These are phyloP conservation scores for Naja naja DNA, from an alignment of 2,113 vertebrate species.

Conservation along the genomic window DNA sequence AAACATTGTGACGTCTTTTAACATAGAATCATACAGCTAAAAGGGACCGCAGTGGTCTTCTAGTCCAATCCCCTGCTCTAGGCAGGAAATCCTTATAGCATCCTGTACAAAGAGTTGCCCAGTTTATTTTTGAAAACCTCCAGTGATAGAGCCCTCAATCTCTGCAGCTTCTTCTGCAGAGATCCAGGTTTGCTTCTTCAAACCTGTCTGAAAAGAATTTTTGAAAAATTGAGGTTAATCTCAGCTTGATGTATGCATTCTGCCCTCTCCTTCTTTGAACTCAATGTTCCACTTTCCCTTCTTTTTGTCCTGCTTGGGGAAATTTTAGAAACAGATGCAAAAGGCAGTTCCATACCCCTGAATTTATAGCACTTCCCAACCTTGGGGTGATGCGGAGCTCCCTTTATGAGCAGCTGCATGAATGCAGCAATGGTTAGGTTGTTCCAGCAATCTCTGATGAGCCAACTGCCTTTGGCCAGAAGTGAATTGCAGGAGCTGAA, in stretches of 20 bases:
- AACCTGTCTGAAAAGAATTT: not conserved
- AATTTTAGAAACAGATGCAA: not conserved
- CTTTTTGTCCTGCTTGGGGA: not conserved
- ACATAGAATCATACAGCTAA: not conserved
- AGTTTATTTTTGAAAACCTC: not conserved
- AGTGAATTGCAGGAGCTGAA: not conserved
- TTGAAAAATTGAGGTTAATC: not conserved
- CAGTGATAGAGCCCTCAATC: not conserved
- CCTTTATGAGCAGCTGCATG: not conserved
- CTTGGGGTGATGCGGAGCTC: not conserved
- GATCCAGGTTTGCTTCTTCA: not conserved
- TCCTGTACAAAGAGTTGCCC: too few relatives aligned
- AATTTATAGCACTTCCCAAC: not conserved
- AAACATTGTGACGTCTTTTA: not conserved
- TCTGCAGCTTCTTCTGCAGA: not conserved
- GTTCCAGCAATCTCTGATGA: not conserved
- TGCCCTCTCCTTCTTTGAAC: not conserved
- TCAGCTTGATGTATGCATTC: not conserved
- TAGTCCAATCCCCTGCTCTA: not conserved
- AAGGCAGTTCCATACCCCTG: not conserved
- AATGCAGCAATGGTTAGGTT: not conserved
- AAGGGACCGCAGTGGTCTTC: too few relatives aligned
- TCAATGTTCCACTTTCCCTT: not conserved
- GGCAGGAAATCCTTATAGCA: not conserved
- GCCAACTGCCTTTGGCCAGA: not conserved